These are phyloP conservation scores for Argyrosomus regius DNA, from an alignment of 2,797 vertebrate species.

Conservation along the genomic window DNA sequence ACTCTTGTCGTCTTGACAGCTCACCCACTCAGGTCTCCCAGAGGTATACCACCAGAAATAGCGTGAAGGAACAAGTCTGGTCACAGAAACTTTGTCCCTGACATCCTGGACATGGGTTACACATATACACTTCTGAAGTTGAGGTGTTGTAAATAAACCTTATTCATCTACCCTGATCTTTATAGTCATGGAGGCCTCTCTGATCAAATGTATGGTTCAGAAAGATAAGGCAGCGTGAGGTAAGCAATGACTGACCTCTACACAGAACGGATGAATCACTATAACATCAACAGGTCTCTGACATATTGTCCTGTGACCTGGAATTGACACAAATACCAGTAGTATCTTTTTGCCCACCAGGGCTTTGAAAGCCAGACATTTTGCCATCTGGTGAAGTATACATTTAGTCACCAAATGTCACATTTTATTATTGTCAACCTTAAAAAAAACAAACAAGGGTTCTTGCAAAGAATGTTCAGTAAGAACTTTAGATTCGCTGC, in stretches of 20 bases:
- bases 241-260: slow-evolving; percentile 2
- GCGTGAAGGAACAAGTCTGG: slow-evolving; percentile 31
- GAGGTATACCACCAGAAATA: slow-evolving; percentile 52
- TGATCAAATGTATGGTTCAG: slow-evolving; percentile 25
- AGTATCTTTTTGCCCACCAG: neutral
- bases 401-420: neutral
- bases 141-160: neutral
- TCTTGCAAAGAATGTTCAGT: neutral
- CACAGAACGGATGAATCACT: neutral
- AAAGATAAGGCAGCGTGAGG: neutral
- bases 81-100: slow-evolving; percentile 21
- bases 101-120: neutral
- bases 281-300: neutral
- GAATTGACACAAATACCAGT: neutral
- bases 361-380: neutral
- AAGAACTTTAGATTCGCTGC: neutral
- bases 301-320: slow-evolving; percentile 3
- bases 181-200: neutral
- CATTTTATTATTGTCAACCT: slow-evolving; percentile 1
- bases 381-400: neutral
- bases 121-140: neutral
- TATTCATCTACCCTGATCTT: slow-evolving; percentile 7
- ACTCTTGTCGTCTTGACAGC: slow-evolving; percentile 68
- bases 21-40: slow-evolving; percentile 66
- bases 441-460: neutral